Base-by-base conservation (phyloP, 2,888 invertebrate species). In the Apamea anceps region DNA sequence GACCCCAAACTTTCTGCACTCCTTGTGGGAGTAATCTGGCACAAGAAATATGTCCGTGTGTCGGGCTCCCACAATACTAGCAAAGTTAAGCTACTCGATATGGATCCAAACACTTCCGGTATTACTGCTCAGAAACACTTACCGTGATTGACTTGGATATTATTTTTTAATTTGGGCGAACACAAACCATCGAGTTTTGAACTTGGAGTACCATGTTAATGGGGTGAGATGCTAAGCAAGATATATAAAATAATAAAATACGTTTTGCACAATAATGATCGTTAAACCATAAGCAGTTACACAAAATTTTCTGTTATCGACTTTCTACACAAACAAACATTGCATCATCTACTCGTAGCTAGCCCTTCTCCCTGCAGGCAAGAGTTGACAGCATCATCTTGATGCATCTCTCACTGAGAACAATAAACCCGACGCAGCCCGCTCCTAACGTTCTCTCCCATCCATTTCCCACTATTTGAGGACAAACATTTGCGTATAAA, bases 401-500 rank as follows among this genome's bases (percentile, higher is more conserved):
- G n/a, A 60, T 79, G 37, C 37, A 72, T n/a, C n/a, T 79, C 7
- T 25, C 42, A 37, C 60, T 5, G 15, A 25, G 32, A 57, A 81
- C 18, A 68, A 65, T n/a, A 28, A 42, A 81, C 21, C 18, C n/a
- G 3, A 57, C 13, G 32, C 10, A 28, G 7, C n/a, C 13, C 10
- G 10, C 13, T 8, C 6, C 37, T 37, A 68, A 45, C 28, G 48
- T 48, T 63, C 7, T n/a, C 45, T 65, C 18, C 42, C 62, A 73
- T 51, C 73, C 28, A 63, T 76, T 63, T 71, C 2, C n/a, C 54
- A 15, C 21, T 75, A 63, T 76, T 76, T 72, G 57, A 21, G 15
- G 25, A 77, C 62, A 66, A 85, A 74, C 72, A 85, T 79, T 86
- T 74, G 74, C 76, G 60, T 75, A 82, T 88, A 79, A 74, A 80